These are phyloP conservation scores for Eucera pruinosa DNA, from an alignment of 2,888 invertebrate genomes.

Conservation along the genomic window DNA sequence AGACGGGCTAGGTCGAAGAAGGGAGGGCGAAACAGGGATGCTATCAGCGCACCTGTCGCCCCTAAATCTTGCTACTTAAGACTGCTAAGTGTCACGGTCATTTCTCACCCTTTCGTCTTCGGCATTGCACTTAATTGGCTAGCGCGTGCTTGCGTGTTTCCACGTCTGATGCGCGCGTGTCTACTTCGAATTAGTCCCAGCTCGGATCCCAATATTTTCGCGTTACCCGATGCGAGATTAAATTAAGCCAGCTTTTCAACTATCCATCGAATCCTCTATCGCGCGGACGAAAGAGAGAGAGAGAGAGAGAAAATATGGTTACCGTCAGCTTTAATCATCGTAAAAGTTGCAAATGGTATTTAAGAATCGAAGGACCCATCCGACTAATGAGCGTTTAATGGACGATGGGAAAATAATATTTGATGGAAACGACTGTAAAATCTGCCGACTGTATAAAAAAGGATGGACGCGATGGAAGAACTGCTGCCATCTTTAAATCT, in stretches of 20 bases:
- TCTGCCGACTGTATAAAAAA: background rate
- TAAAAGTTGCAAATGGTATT: background rate
- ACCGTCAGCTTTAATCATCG: background rate
- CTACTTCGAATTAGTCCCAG: conserved; percentile 48
- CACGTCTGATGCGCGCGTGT: conserved; percentile 54
- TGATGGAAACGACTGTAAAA: background rate
- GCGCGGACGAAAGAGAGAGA: too few relatives aligned
- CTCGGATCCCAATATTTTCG: conserved; percentile 14
- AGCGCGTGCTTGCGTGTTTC: conserved; percentile 66
- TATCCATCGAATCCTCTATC: too few relatives aligned
- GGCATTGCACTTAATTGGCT: conserved; percentile 82
- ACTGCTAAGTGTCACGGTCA: conserved; percentile 74
- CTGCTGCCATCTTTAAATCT: background rate
- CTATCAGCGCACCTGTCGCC: conserved; percentile 80
- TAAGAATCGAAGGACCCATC: background rate
- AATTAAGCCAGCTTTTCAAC: conserved; percentile 16
- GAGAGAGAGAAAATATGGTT: too few relatives aligned
- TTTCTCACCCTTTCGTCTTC: conserved; percentile 70
- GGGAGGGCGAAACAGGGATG: conserved; percentile 20
- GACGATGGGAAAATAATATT: background rate
- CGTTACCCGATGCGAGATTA: conserved; percentile 35
- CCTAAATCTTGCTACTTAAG: conserved; percentile 83
- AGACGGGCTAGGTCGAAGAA: background rate
- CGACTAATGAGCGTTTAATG: background rate
- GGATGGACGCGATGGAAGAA: background rate